phyloP scores from a whole-genome alignment of 2,888 invertebrate species.

The Frankliniella intonsa region DNA sequence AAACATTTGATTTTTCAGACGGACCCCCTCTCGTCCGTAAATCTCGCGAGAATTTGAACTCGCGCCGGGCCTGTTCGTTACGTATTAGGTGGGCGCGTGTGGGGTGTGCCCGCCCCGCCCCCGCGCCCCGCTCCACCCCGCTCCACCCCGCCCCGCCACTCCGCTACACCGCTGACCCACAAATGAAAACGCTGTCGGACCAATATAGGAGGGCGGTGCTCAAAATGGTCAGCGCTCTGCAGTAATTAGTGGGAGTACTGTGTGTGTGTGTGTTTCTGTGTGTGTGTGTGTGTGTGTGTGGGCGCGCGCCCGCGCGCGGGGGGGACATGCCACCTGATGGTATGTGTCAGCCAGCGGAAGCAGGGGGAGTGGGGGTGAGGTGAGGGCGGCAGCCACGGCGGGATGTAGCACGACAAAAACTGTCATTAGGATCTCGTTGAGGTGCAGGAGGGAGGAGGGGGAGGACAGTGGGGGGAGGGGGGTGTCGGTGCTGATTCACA shows the following conservation, averaged over 20 bases:
- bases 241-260: conserved; percentile 4
- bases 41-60: too few species aligned
- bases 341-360: neutral
- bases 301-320: too few species aligned
- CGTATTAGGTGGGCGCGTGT: too few species aligned
- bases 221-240: neutral
- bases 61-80: too few species aligned
- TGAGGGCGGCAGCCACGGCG: neutral
- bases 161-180: neutral
- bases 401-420: neutral
- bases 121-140: too few species aligned
- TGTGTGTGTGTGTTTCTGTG: neutral
- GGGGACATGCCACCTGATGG: conserved; percentile 16
- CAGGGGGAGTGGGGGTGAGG: neutral
- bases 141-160: too few species aligned
- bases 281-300: neutral
- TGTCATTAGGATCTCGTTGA: conserved; percentile 16
- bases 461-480: neutral
- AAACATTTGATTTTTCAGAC: too few species aligned
- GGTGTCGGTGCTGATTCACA: too few species aligned
- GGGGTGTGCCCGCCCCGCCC: too few species aligned
- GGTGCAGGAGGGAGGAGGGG: neutral
- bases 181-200: neutral
- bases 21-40: too few species aligned
- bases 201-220: neutral